A percentile compares a stretch with the other conserved stretches of the same genome.
These are phyloP conservation scores for Sprattus sprattus DNA, from an alignment of 2,113 vertebrate species.

Conservation along the genomic window DNA sequence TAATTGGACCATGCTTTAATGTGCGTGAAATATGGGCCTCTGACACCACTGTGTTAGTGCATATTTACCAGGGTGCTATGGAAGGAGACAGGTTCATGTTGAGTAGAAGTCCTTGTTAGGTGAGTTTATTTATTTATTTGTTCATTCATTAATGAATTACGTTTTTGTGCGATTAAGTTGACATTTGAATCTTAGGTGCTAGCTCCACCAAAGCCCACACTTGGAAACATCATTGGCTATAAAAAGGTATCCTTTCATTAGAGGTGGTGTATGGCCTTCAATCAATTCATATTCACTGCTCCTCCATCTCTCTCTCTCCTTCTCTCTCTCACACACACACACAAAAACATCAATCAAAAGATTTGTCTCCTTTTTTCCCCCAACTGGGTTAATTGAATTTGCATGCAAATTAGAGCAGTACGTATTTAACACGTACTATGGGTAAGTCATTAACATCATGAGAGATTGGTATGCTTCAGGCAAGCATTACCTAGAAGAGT, in stretches of 20 bases:
- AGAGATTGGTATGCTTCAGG: conserved; percentile 74
- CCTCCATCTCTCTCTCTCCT: conserved; percentile 50
- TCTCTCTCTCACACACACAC: conserved; percentile 43
- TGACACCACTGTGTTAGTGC: conserved; percentile 30
- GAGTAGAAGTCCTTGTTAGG: neutral
- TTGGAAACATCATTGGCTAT: conserved; percentile 21
- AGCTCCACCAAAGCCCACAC: neutral
- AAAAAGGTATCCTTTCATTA: neutral
- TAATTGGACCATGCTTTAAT: conserved; percentile 48
- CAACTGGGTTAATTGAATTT: conserved; percentile 75
- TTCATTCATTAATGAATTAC: conserved; percentile 12
- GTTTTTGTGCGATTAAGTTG: conserved; percentile 22
- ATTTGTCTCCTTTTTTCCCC: conserved; percentile 60
- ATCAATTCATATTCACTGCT: conserved; percentile 25
- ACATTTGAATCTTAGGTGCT: conserved; percentile 4
- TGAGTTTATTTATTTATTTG: neutral
- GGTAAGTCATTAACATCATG: conserved; percentile 75
- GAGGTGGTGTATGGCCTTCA: neutral
- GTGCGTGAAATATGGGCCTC: conserved; percentile 37
- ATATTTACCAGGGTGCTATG: neutral
- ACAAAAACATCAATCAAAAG: conserved; percentile 64
- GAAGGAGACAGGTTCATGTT: neutral
- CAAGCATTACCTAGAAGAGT: conserved; percentile 72
- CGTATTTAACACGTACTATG: conserved; percentile 74
- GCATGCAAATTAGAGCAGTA: conserved; percentile 75